Percentiles rank a stretch among this genome's conserved stretches.
Evolutionary conservation across 2,797 vertebrate species (phyloP).

Genomic region (Corythornis leucogaster): DNA sequence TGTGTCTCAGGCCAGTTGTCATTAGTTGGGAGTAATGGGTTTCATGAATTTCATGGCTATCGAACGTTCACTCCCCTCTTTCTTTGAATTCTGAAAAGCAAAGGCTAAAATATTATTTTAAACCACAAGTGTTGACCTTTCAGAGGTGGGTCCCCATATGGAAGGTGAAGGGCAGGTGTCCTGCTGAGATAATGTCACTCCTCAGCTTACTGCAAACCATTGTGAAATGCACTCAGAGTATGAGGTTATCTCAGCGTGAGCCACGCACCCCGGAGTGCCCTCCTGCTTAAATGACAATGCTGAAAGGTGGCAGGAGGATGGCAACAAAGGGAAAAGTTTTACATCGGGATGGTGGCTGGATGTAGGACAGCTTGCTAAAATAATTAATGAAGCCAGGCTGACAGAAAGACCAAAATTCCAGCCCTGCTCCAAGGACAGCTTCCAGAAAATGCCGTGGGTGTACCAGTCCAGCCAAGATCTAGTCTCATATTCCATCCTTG

Average conservation of each 20-base stretch:
- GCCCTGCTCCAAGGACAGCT: neutral
- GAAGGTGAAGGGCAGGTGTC: conserved; percentile 61
- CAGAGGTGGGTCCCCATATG: conserved; percentile 14
- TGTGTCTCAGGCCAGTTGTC: neutral
- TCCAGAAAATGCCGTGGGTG: neutral
- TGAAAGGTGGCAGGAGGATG: neutral
- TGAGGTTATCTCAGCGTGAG: conserved; percentile 37
- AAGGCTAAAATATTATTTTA: conserved; percentile 66
- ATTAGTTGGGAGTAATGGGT: neutral
- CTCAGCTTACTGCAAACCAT: conserved; percentile 54
- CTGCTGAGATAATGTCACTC: conserved; percentile 73
- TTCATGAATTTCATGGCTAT: conserved; percentile 28
- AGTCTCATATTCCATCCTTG: neutral
- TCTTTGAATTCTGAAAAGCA: conserved; percentile 47
- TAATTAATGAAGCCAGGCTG: neutral
- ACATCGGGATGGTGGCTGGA: neutral
- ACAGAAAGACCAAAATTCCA: neutral
- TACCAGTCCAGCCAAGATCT: neutral
- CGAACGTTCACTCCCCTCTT: neutral
- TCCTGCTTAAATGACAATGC: conserved; percentile 25
- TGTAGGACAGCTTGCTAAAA: conserved; percentile 17
- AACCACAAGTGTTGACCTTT: conserved; percentile 53
- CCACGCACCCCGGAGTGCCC: neutral
- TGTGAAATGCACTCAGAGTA: conserved; percentile 45
- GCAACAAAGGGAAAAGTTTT: conserved; percentile 39